phyloP scores from a whole-genome alignment of 2,797 vertebrate species.

The Selene dorsalis region DNA sequence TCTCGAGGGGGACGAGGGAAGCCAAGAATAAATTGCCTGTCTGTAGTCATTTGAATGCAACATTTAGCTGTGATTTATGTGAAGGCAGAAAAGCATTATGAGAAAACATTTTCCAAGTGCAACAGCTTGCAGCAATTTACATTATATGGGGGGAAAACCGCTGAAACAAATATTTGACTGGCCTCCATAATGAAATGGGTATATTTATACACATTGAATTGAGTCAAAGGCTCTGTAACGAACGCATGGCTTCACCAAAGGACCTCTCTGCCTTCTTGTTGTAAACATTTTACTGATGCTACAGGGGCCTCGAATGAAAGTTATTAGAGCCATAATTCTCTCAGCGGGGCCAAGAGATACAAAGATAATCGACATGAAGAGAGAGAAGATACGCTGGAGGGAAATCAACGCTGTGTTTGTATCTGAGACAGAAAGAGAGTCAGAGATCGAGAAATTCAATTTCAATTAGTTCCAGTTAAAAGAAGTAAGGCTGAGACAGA shows the following conservation, averaged over 20 bases:
- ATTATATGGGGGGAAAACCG: slow-evolving; percentile 86
- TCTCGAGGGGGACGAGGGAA: slow-evolving; percentile 60
- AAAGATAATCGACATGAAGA: slow-evolving; percentile 64
- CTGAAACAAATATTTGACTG: slow-evolving; percentile 87
- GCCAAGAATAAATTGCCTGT: slow-evolving; percentile 86
- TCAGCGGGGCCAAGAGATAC: slow-evolving; percentile 67
- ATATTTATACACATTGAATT: slow-evolving; percentile 84
- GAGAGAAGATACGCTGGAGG: slow-evolving; percentile 38
- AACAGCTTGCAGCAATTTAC: slow-evolving; percentile 89
- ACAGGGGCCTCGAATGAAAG: slow-evolving; percentile 75
- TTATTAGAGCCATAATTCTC: slow-evolving; percentile 77
- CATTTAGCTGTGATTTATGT: slow-evolving; percentile 87
- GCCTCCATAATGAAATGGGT: slow-evolving; percentile 86
- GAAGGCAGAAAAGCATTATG: slow-evolving; percentile 82
- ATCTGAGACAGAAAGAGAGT: slow-evolving; percentile 51
- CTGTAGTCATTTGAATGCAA: slow-evolving; percentile 88
- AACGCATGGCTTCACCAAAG: slow-evolving; percentile 76
- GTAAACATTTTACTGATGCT: slow-evolving; percentile 82
- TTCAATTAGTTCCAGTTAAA: slow-evolving; percentile 44
- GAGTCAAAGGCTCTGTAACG: slow-evolving; percentile 79
- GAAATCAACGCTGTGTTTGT: slow-evolving; percentile 57
- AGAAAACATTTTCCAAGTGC: slow-evolving; percentile 86
- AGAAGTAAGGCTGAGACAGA: slow-evolving; percentile 19
- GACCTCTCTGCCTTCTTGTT: slow-evolving; percentile 69
- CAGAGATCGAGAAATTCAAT: slow-evolving; percentile 52